These are phyloP conservation scores for Taxidea taxus DNA, from an alignment of 2,113 vertebrate genomes.

Conservation along the genomic window DNA sequence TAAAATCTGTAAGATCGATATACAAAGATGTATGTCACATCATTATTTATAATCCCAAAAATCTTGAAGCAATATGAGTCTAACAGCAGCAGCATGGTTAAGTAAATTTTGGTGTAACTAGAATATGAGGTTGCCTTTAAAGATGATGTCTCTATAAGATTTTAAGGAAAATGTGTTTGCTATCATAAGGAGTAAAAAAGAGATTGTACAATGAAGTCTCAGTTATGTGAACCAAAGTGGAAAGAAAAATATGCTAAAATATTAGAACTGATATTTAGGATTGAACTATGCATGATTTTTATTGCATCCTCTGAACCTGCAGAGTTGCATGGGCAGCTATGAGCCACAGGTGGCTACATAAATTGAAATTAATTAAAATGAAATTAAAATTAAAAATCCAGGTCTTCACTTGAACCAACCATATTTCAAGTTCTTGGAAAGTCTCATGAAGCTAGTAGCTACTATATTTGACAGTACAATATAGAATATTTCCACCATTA, in stretches of 20 bases:
- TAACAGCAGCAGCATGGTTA: background rate
- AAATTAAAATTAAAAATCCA: background rate
- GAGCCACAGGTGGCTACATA: background rate
- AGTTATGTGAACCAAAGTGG: background rate
- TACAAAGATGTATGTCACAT: background rate
- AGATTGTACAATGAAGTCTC: background rate
- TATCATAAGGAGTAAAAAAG: background rate
- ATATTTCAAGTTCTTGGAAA: background rate
- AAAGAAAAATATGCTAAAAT: background rate
- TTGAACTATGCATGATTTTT: background rate
- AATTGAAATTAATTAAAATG: background rate
- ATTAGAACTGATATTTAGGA: background rate
- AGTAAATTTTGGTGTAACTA: background rate
- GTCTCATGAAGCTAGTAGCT: background rate
- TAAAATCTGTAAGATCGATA: background rate
- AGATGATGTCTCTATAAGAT: background rate
- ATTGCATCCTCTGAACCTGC: background rate
- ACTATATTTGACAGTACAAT: background rate
- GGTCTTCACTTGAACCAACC: background rate
- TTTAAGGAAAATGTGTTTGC: background rate
- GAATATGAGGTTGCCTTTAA: background rate
- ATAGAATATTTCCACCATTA: background rate
- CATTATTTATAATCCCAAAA: background rate
- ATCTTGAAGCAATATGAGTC: background rate
- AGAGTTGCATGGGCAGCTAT: background rate